Evolutionary conservation across 2,797 vertebrate species (phyloP).

Genomic region (Leontopithecus rosalia): DNA sequence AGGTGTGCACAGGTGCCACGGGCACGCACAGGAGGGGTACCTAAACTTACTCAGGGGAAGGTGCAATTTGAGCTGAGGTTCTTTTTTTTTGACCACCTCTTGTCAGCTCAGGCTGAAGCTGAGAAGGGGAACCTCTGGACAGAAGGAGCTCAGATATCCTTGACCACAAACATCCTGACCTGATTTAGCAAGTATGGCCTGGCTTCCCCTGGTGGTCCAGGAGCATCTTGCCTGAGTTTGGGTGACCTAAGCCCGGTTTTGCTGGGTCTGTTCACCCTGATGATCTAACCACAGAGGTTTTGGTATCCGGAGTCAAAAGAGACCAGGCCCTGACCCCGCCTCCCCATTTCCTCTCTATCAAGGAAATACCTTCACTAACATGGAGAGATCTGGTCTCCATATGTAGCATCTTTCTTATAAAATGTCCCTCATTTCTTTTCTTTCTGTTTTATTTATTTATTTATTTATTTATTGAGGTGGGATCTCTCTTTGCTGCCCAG

Average conservation of each 20-base stretch:
- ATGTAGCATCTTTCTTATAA: neutral
- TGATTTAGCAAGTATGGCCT: neutral
- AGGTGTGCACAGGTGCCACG: neutral
- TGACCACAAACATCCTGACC: neutral
- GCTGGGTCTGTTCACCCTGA: neutral
- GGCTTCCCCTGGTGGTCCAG: neutral
- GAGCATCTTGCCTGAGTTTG: neutral
- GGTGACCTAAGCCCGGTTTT: neutral
- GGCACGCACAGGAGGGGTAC: neutral
- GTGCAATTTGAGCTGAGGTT: neutral
- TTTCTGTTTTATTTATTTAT: no score
- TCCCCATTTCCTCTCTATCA: neutral
- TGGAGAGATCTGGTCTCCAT: neutral
- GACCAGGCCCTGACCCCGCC: neutral
- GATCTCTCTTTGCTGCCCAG: neutral
- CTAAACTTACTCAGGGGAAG: neutral
- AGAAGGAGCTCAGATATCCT: neutral
- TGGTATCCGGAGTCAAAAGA: neutral
- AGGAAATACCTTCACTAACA: neutral
- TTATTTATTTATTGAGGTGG: neutral
- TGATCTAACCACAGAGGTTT: neutral
- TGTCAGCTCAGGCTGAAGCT: neutral
- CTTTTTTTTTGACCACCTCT: neutral
- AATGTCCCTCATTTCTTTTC: neutral
- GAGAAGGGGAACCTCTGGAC: neutral